phyloP scores from a whole-genome alignment of 2,888 invertebrate genomes.

The Eupithecia inturbata region DNA sequence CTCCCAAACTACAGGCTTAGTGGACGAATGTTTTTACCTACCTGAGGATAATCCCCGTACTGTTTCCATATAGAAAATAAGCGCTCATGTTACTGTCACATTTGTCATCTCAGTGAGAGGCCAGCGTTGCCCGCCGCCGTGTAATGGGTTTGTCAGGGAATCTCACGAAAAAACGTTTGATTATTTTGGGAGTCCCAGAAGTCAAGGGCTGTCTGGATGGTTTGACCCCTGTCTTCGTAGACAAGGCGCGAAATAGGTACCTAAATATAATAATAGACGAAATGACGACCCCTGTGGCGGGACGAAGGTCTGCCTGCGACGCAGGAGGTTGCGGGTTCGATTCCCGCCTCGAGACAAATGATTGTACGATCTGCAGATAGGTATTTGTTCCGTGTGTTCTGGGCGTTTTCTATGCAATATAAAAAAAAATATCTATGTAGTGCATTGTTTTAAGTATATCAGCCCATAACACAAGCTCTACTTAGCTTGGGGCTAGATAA shows the following conservation, averaged over 20 bases:
- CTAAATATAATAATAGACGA: conserved; percentile 1
- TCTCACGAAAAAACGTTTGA: conserved; percentile 26
- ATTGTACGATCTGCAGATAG: too few relatives aligned
- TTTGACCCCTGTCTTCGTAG: conserved; percentile 12
- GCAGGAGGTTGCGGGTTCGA: too few relatives aligned
- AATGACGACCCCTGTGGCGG: too few relatives aligned
- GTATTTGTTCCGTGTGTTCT: too few relatives aligned
- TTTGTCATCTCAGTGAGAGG: conserved; percentile 49
- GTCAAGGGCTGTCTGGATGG: conserved; percentile 16
- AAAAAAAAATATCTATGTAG: too few relatives aligned
- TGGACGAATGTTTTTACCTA: conserved; percentile 75
- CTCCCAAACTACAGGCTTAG: conserved; percentile 53
- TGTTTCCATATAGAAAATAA: conserved; percentile 66
- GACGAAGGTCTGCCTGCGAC: too few relatives aligned
- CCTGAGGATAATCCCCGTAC: conserved; percentile 74
- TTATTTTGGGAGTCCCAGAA: conserved; percentile 27
- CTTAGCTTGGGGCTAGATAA: too few relatives aligned
- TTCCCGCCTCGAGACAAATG: too few relatives aligned
- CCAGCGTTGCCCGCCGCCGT: conserved; percentile 35
- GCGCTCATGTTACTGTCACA: conserved; percentile 53
- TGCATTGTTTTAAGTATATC: too few relatives aligned
- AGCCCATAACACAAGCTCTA: too few relatives aligned
- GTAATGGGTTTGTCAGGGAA: conserved; percentile 31
- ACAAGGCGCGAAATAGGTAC: conserved; percentile 3
- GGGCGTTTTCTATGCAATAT: too few relatives aligned